phyloP scores from a whole-genome alignment of 2,113 vertebrate genomes.

The Microtus ochrogaster region DNA sequence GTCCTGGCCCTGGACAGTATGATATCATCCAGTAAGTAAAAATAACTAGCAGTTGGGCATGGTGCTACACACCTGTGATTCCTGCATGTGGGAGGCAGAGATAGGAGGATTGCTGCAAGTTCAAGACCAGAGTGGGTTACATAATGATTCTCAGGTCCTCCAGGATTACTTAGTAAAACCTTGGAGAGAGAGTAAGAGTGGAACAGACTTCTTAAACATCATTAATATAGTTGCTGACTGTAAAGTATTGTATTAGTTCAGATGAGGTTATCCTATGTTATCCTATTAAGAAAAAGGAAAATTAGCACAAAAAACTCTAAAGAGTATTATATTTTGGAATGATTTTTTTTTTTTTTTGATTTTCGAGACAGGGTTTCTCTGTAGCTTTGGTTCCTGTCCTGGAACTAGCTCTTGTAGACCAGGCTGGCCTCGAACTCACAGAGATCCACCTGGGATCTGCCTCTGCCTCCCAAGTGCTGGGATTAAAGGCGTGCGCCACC shows the following conservation, averaged over 20 bases:
- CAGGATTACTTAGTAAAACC: background rate
- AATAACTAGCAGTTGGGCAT: background rate
- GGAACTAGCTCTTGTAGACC: no score
- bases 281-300: slow-evolving; percentile 45
- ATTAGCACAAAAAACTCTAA: slow-evolving; percentile 22
- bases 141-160: background rate
- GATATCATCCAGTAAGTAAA: slow-evolving; percentile 79
- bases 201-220: background rate
- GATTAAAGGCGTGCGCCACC: no score
- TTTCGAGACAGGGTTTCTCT: no score
- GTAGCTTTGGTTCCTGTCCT: no score
- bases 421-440: no score
- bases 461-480: no score
- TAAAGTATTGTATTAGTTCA: slow-evolving; percentile 34
- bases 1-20: slow-evolving; percentile 87
- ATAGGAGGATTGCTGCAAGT: background rate
- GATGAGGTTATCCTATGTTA: background rate
- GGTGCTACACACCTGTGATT: background rate
- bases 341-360: background rate
- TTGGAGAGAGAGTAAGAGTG: background rate
- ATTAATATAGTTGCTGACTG: background rate
- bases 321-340: background rate
- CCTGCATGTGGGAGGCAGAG: background rate
- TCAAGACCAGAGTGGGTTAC: background rate
- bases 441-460: no score